phyloP scores from a whole-genome alignment of 2,888 invertebrate genomes.

The Pachymerium ferrugineum region DNA sequence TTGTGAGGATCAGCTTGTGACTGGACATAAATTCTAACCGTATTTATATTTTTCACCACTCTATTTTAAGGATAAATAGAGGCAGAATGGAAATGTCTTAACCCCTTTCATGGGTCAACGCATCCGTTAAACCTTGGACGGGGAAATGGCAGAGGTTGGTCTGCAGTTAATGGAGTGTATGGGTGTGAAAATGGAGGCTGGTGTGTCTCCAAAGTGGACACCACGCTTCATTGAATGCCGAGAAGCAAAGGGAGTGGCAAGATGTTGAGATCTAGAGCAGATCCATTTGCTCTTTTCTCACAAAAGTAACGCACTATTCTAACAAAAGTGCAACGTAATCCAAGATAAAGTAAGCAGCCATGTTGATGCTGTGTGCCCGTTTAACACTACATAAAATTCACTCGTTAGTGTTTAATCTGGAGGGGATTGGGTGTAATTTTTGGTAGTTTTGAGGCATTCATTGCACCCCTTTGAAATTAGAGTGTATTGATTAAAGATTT shows the following conservation, averaged over 20 bases:
- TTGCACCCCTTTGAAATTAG: background rate
- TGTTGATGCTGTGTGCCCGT: constrained; percentile 8
- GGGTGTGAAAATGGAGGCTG: constrained; percentile 18
- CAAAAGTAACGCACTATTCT: background rate
- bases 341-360: constrained; percentile 23
- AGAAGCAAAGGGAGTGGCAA: constrained; percentile 9
- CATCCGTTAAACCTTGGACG: constrained; percentile 1
- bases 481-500: constrained; percentile 5
- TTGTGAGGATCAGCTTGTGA: too few relatives aligned
- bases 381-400: constrained; percentile 20
- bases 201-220: constrained; percentile 20
- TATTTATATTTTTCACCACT: too few relatives aligned
- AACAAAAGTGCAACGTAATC: background rate
- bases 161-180: constrained; percentile 9
- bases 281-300: constrained; percentile 14
- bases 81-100: background rate
- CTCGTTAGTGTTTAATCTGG: constrained; percentile 1
- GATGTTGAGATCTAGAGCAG: constrained; percentile 11
- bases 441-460: background rate
- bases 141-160: constrained; percentile 19
- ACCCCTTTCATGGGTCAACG: constrained; percentile 9
- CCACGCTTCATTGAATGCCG: constrained; percentile 9
- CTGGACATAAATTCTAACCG: too few relatives aligned
- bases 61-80: background rate
- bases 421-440: background rate